Evolutionary conservation across 2,113 vertebrate species (phyloP).

Genomic region (Gallinago paraguaiae): DNA sequence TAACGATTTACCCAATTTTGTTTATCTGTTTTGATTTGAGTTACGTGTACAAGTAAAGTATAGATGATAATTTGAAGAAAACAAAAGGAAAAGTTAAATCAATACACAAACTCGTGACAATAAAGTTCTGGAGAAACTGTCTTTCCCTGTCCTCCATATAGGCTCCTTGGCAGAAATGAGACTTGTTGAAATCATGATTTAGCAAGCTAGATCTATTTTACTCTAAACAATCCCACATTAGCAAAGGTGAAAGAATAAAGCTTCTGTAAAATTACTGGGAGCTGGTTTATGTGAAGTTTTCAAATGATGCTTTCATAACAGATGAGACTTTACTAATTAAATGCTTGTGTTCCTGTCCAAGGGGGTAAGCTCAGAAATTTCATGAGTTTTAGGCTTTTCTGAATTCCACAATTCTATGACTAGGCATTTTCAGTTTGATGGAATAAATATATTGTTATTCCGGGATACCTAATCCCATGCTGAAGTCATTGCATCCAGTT

Average conservation of each 20-base stretch:
- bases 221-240: neutral
- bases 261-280: neutral
- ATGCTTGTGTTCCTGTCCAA: neutral
- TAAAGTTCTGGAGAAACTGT: neutral
- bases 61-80: neutral
- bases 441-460: neutral
- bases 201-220: neutral
- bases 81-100: neutral
- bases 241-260: neutral
- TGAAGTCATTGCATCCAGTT: neutral
- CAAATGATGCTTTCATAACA: neutral
- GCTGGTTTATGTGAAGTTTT: neutral
- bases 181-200: neutral
- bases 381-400: neutral
- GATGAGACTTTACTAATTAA: neutral
- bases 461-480: neutral
- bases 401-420: neutral
- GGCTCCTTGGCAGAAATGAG: neutral
- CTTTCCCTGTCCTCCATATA: neutral
- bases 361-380: neutral
- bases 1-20: neutral
- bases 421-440: neutral
- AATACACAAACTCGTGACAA: neutral
- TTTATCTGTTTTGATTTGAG: neutral
- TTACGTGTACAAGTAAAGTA: neutral